A percentile compares a stretch with the other conserved stretches of the same genome.
Evolutionary conservation across 2,888 invertebrate genomes (phyloP).

Genomic region (Sesamia inferens): DNA sequence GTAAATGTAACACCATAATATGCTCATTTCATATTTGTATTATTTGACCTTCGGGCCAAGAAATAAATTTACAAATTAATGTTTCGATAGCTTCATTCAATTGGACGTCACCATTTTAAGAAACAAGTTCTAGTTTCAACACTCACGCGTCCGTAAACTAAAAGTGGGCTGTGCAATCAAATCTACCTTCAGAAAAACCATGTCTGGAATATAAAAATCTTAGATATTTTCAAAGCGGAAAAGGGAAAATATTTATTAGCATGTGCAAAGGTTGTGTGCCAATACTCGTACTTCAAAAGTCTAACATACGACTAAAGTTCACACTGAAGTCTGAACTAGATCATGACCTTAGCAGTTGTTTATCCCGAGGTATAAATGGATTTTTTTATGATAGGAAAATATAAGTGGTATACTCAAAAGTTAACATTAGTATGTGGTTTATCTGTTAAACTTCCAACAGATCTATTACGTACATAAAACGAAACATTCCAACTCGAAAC

Average conservation of each 20-base stretch:
- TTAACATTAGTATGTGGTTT: conserved; percentile 55
- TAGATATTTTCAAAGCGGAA: conserved; percentile 28
- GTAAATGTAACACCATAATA: conserved; percentile 1
- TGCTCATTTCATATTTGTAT: neutral
- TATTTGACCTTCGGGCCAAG: neutral
- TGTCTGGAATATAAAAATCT: conserved; percentile 23
- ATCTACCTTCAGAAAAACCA: conserved; percentile 28
- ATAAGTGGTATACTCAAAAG: conserved; percentile 43
- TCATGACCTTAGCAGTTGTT: conserved; percentile 36
- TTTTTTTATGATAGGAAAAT: conserved; percentile 57
- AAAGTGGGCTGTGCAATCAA: conserved; percentile 6
- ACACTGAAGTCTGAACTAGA: conserved; percentile 3
- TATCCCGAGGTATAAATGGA: conserved; percentile 24
- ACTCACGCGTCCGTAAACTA: conserved; percentile 7
- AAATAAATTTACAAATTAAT: conserved; percentile 17
- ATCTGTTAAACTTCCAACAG: conserved; percentile 50
- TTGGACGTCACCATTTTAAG: conserved; percentile 13
- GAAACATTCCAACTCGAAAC: conserved; percentile 38
- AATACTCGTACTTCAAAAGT: neutral
- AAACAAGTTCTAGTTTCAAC: conserved; percentile 25
- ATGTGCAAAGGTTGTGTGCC: neutral
- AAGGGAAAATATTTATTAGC: conserved; percentile 4
- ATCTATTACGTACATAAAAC: conserved; percentile 45
- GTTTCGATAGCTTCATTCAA: conserved; percentile 16
- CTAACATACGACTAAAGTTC: neutral